A percentile compares a stretch with the other conserved stretches of the same genome.
phyloP scores from a whole-genome alignment of 2,888 invertebrate species.

The Amphipoea lucens region DNA sequence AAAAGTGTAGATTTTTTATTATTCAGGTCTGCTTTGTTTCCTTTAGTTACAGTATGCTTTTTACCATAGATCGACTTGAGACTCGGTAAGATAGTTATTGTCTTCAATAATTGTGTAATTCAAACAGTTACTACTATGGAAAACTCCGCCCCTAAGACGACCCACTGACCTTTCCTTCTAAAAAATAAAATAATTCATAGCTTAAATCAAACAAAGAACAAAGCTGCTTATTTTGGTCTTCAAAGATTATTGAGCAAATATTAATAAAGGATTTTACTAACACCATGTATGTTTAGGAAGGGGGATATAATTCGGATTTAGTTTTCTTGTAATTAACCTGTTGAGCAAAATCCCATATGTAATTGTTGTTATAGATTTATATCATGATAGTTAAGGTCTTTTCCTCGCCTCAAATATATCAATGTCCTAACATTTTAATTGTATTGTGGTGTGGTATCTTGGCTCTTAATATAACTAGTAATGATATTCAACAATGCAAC shows the following conservation, averaged over 20 bases:
- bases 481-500: not conserved
- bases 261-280: constrained; percentile 26
- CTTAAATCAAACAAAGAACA: not conserved
- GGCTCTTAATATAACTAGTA: not conserved
- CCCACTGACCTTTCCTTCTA: no score
- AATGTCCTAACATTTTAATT: not conserved
- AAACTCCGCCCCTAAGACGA: no score
- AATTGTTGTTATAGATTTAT: not conserved
- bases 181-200: not conserved
- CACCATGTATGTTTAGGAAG: not conserved
- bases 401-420: not conserved
- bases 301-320: not conserved
- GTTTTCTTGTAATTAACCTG: constrained; percentile 2
- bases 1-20: not conserved
- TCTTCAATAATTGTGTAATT: not conserved
- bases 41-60: not conserved
- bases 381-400: not conserved
- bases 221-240: not conserved
- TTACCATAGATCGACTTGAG: not conserved
- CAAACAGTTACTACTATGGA: not conserved
- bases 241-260: not conserved
- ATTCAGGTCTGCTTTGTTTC: not conserved
- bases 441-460: constrained; percentile 4
- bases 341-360: not conserved
- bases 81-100: not conserved